These are phyloP conservation scores for Silvanus unidentatus DNA, from an alignment of 2,888 invertebrate species.

Conservation along the genomic window DNA sequence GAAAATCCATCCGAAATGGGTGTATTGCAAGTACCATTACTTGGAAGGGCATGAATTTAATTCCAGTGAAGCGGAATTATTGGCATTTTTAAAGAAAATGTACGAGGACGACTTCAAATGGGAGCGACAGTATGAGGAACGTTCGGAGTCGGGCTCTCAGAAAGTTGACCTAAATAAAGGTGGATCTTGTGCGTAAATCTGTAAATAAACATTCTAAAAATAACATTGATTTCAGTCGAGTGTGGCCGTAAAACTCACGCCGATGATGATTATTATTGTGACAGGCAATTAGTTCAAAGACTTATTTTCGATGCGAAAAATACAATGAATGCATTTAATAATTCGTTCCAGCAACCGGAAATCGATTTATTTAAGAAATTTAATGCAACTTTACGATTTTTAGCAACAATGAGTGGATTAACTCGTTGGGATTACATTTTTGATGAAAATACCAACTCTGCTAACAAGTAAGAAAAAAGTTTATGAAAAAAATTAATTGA, in stretches of 20 bases:
- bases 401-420: slow-evolving; percentile 83
- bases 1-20: slow-evolving; percentile 82
- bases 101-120: slow-evolving; percentile 55
- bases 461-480: slow-evolving; percentile 23
- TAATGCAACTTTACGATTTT: slow-evolving; percentile 71
- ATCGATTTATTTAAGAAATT: slow-evolving; percentile 57
- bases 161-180: slow-evolving; percentile 1
- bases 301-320: slow-evolving; percentile 82
- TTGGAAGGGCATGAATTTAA: slow-evolving; percentile 69
- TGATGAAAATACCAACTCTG: slow-evolving; percentile 47
- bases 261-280: slow-evolving; percentile 74
- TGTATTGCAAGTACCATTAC: slow-evolving; percentile 83
- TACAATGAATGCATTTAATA: slow-evolving; percentile 50
- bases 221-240: slow-evolving; percentile 48
- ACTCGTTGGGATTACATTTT: slow-evolving; percentile 79
- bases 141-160: not conserved
- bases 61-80: slow-evolving; percentile 67
- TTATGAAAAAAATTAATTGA: not conserved
- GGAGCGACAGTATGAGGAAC: slow-evolving; percentile 55
- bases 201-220: not conserved
- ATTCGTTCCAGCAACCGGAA: slow-evolving; percentile 31
- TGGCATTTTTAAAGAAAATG: slow-evolving; percentile 69
- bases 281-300: slow-evolving; percentile 76
- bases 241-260: slow-evolving; percentile 60
- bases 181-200: not conserved